phyloP scores from a whole-genome alignment of 2,888 invertebrate species.

The Cyclophora punctaria region DNA sequence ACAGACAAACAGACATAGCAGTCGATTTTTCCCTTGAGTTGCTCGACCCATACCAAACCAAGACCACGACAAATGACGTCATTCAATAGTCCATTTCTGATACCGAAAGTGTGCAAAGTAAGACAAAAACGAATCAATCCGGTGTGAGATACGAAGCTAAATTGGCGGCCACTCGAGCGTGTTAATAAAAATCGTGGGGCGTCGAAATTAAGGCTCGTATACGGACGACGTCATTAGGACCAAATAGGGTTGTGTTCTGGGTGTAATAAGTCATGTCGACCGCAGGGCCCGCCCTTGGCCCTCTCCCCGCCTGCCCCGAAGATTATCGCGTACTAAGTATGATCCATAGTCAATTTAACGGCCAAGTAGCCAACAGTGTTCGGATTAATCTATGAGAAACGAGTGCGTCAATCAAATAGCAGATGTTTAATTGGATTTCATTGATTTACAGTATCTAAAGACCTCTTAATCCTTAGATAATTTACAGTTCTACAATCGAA shows the following conservation, averaged over 20 bases:
- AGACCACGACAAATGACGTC: constrained; percentile 1
- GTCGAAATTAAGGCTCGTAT: constrained; percentile 69
- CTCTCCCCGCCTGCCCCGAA: constrained; percentile 49
- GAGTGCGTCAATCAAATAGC: constrained; percentile 34
- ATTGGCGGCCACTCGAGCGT: constrained; percentile 62
- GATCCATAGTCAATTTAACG: constrained; percentile 68
- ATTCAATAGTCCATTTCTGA: neutral
- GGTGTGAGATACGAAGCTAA: constrained; percentile 22
- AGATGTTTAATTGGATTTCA: constrained; percentile 17
- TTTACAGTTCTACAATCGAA: no score
- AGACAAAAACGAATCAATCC: constrained; percentile 25
- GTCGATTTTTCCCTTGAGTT: no score
- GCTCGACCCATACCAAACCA: no score
- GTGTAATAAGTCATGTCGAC: constrained; percentile 73
- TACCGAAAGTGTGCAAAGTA: neutral
- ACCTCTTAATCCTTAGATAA: no score
- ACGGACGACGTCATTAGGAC: constrained; percentile 68
- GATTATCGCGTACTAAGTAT: constrained; percentile 64
- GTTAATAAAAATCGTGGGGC: constrained; percentile 71
- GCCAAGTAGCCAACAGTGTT: constrained; percentile 50
- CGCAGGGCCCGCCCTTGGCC: constrained; percentile 52
- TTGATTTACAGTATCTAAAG: no score
- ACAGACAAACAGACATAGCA: no score
- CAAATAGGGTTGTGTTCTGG: constrained; percentile 73
- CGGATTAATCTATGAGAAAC: constrained; percentile 46